Evolutionary conservation across 2,113 vertebrate genomes (phyloP).

Genomic region (Dunckerocampus dactyliophorus): DNA sequence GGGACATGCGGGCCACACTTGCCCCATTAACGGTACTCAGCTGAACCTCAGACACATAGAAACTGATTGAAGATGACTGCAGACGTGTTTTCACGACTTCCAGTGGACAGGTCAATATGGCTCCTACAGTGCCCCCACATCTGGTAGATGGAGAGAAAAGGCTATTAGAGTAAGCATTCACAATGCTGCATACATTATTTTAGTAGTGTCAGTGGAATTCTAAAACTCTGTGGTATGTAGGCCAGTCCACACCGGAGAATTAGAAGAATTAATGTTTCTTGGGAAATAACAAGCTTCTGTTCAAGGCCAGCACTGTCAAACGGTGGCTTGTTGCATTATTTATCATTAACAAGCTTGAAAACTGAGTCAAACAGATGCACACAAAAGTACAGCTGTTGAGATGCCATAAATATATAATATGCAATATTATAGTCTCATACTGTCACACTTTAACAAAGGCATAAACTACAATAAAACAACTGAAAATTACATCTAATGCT

Average conservation of each 20-base stretch:
- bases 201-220: constrained; percentile 22
- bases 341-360: not conserved
- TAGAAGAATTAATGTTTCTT: constrained; percentile 40
- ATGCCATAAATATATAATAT: no score
- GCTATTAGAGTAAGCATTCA: not conserved
- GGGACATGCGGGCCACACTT: constrained; percentile 82
- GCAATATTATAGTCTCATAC: no score
- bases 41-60: constrained; percentile 95
- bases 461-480: not conserved
- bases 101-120: constrained; percentile 95
- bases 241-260: constrained; percentile 9
- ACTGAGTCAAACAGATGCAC: not conserved
- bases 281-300: constrained; percentile 16
- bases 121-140: constrained; percentile 96
- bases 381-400: no score
- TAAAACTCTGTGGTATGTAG: constrained; percentile 27
- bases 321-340: not conserved
- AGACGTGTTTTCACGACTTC: constrained; percentile 97
- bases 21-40: constrained; percentile 87
- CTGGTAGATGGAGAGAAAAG: constrained; percentile 56
- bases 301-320: constrained; percentile 5
- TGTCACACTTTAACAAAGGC: no score
- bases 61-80: constrained; percentile 90
- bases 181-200: not conserved
- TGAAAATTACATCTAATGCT: not conserved